Evolutionary conservation across 2,797 vertebrate species (phyloP), one percentile per base, ranked within the genome.

Genomic region (Crenuchus spilurus): DNA sequence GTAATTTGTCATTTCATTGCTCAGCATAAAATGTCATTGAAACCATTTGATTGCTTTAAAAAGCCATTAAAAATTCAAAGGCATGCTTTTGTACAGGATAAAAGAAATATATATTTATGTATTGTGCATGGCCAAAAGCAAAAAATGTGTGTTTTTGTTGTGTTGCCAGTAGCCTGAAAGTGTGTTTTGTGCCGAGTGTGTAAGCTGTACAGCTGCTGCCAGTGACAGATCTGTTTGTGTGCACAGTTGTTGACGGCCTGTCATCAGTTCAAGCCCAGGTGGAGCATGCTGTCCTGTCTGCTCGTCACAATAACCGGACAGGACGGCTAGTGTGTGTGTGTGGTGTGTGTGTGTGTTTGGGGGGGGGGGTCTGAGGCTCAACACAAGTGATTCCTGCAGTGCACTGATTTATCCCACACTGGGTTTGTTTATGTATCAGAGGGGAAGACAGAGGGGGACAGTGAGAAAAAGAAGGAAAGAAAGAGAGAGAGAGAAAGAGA

Each of bases 401-500:
- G 35, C 2, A 10, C 62, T 16, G 28, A 67, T 77, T 72, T 77
- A 60, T 54, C 67, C 63, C 54, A 72, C 44, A 72, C 54, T 44
- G 69, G 8, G 75, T 37, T 54, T 72, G 62, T 67, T 51, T 61
- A 30, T 33, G 57, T 41, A 2, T 35, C 8, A 37, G 33, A 39
- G 33, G 37, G 26, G 62, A 42, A 18, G 33, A 26, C 39, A 54
- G 22, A 37, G 58, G 55, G 63, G 33, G 55, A 6, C 7, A 18
- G 55, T 16, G 28, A 49, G 3, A 1, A 31, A 28, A 13, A 16
- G 16, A 54, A 52, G 6, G 0, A 46, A 6, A 20, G 6, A 7
- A 18, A 20, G n/a, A 26, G 60, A 57, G 20, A 52, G 48, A 65
- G 42, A 26, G 8, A 30, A 30, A 13, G 11, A 37, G 46, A 46